Conservation (phyloP, 2,888 invertebrate species). For the Yponomeuta malinellus region DNA sequence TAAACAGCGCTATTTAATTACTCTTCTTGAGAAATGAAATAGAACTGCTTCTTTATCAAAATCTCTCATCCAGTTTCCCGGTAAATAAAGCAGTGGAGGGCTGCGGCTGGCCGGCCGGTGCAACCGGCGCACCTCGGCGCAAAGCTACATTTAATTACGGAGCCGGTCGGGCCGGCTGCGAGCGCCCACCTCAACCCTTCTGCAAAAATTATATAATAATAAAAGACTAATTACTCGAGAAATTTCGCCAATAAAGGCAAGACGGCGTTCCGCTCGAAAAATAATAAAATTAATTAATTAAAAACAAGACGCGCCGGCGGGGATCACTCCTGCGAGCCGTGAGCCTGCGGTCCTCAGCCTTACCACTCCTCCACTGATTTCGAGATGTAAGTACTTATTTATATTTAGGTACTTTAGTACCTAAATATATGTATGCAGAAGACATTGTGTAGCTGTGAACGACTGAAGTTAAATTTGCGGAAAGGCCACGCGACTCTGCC, state of each 20-base stretch:
- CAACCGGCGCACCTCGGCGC: slow-evolving; percentile 28
- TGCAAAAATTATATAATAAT: slow-evolving; percentile 74
- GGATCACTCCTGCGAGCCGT: slow-evolving; percentile 10
- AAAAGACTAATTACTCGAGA: slow-evolving; percentile 74
- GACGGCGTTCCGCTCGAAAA: slow-evolving; percentile 54
- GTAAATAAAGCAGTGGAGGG: no score
- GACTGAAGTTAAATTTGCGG: background rate
- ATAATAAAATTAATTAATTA: slow-evolving; percentile 76
- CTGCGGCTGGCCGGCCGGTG: background rate
- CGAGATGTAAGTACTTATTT: no score
- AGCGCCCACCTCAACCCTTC: slow-evolving; percentile 50
- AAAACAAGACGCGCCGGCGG: slow-evolving; percentile 48
- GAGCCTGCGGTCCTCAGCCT: no score
- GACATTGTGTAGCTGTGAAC: background rate
- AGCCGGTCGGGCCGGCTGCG: slow-evolving; percentile 39
- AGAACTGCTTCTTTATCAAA: background rate
- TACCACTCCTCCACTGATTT: no score
- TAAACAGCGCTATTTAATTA: no score
- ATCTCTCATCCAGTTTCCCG: background rate
- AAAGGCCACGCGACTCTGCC: slow-evolving; percentile 30
- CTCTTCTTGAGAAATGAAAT: no score
- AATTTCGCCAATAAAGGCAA: slow-evolving; percentile 71
- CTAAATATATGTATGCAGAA: no score
- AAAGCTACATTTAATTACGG: slow-evolving; percentile 44
- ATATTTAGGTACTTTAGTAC: no score